Conservation (phyloP, 2,113 vertebrate genomes). For the Megaceryle maxima region DNA sequence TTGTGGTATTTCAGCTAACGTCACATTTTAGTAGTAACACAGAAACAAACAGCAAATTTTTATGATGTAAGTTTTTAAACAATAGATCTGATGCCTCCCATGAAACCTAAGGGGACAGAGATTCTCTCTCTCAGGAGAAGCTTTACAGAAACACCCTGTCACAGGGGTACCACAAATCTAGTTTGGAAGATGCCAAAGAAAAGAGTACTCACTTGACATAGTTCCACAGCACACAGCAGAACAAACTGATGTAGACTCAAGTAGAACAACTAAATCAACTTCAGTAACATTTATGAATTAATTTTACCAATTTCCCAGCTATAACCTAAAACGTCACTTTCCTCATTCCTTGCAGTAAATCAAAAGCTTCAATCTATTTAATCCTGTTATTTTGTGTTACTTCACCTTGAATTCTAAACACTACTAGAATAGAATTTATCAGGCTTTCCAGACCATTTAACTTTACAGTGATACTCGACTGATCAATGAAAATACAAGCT, state of each 20-base stretch:
- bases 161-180: background rate
- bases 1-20: background rate
- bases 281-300: background rate
- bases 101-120: background rate
- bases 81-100: background rate
- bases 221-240: background rate
- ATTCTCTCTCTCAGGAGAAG: background rate
- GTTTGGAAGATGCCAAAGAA: background rate
- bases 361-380: background rate
- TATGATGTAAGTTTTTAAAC: background rate
- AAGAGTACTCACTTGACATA: background rate
- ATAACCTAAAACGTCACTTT: background rate
- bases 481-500: rapidly evolving
- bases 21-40: background rate
- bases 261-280: background rate
- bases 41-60: background rate
- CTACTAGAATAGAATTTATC: background rate
- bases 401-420: background rate
- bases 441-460: background rate
- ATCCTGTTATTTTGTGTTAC: background rate
- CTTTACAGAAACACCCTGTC: background rate
- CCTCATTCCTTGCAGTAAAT: background rate
- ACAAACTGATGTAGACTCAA: background rate
- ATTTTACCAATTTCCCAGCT: background rate
- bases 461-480: background rate